Percentiles rank a stretch among this genome's conserved stretches.
Evolutionary conservation across 2,888 invertebrate species (phyloP).

Genomic region (Megamerina dolium): DNA sequence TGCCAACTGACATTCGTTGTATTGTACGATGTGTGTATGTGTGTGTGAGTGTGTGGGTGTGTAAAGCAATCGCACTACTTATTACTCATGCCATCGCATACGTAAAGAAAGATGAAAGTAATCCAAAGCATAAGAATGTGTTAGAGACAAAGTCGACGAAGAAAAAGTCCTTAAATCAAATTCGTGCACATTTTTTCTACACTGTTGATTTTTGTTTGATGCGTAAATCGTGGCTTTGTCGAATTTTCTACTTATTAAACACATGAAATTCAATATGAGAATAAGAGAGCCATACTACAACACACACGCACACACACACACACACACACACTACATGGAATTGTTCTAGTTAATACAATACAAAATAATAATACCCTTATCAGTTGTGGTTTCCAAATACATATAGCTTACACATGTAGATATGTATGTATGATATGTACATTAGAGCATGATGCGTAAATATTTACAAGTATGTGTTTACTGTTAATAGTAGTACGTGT

Average conservation of each 20-base stretch:
- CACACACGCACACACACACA: too few species aligned
- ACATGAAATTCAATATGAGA: slow-evolving; percentile 38
- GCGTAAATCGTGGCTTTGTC: slow-evolving; percentile 25
- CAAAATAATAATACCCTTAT: slow-evolving; percentile 29
- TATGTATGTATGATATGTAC: neutral
- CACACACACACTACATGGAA: too few species aligned
- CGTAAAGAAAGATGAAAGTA: too few species aligned
- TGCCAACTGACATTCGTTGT: too few species aligned
- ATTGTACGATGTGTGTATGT: too few species aligned
- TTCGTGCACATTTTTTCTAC: slow-evolving; percentile 29
- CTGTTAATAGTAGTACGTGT: too few species aligned
- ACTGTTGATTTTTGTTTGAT: slow-evolving; percentile 30
- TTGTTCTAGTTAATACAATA: slow-evolving; percentile 1
- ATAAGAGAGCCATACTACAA: too few species aligned
- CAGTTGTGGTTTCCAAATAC: slow-evolving; percentile 28
- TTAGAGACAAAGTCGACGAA: too few species aligned
- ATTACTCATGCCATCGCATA: too few species aligned
- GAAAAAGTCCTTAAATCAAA: slow-evolving; percentile 16
- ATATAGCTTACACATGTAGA: slow-evolving; percentile 24
- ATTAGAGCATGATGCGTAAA: neutral
- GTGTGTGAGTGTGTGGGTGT: too few species aligned
- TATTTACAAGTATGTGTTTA: neutral
- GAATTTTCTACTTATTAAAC: slow-evolving; percentile 39
- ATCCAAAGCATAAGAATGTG: too few species aligned
- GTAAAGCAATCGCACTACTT: too few species aligned